A percentile compares a stretch with the other conserved stretches of the same genome.
Evolutionary conservation across 2,113 vertebrate species (phyloP).

Genomic region (Sporophila hypoxantha): DNA sequence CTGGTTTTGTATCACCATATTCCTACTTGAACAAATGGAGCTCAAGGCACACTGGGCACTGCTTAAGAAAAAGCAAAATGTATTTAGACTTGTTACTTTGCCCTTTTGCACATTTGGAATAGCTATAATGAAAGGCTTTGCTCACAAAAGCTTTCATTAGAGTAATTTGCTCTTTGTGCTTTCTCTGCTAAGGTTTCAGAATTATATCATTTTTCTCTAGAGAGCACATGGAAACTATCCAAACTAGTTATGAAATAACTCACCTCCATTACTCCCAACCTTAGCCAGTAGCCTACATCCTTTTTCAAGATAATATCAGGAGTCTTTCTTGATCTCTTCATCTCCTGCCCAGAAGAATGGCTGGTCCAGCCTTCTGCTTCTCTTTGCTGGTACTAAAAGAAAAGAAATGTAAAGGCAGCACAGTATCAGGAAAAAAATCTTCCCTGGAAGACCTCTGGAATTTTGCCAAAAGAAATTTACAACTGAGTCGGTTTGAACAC

Average conservation of each 20-base stretch:
- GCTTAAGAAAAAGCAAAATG: neutral
- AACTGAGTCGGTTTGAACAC: neutral
- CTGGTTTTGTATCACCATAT: slow-evolving; percentile 5
- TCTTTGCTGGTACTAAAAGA: neutral
- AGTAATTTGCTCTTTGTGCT: neutral
- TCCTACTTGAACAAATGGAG: slow-evolving; percentile 15
- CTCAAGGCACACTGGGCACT: neutral
- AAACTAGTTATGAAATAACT: neutral
- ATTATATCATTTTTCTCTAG: neutral
- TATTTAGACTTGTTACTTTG: neutral
- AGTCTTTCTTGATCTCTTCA: neutral
- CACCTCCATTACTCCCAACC: neutral
- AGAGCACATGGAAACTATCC: neutral
- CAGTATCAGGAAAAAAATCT: neutral
- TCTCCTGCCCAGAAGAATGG: neutral
- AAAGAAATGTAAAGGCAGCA: neutral
- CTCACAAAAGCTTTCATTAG: neutral
- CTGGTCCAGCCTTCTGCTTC: neutral
- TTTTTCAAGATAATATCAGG: neutral
- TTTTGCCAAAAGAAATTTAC: neutral
- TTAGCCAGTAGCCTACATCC: neutral
- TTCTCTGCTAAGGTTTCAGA: neutral
- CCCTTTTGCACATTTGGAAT: neutral
- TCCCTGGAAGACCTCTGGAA: neutral
- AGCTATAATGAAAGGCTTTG: neutral